Percentiles rank a stretch among this genome's conserved stretches.
Evolutionary conservation across 2,797 vertebrate species (phyloP).

Genomic region (Emys orbicularis): DNA sequence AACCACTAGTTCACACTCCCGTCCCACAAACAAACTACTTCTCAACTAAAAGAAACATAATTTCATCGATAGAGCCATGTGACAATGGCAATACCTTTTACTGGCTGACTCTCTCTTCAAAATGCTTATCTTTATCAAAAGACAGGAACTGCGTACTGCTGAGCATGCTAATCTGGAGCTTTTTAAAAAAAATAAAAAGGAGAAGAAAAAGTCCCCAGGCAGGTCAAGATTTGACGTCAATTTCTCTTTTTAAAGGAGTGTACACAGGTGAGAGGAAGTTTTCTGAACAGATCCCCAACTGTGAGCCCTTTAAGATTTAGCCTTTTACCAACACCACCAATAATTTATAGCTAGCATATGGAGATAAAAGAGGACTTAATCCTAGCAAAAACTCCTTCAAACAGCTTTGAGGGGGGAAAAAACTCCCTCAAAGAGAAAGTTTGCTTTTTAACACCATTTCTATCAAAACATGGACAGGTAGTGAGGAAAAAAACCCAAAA

Average conservation of each 20-base stretch:
- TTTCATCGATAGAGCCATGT: background rate
- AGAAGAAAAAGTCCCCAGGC: background rate
- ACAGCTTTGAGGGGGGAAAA: slow-evolving; percentile 44
- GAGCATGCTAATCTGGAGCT: background rate
- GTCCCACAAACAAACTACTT: slow-evolving; percentile 28
- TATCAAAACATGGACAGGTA: background rate
- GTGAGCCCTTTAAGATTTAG: slow-evolving; percentile 35
- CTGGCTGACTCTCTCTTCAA: background rate
- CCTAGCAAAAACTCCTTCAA: background rate
- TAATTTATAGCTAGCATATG: slow-evolving; percentile 18
- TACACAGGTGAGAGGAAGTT: background rate
- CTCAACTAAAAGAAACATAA: slow-evolving; percentile 19
- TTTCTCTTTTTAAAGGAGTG: background rate
- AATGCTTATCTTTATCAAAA: slow-evolving; percentile 7
- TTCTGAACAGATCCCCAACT: slow-evolving; percentile 13
- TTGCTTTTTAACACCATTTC: slow-evolving; percentile 37
- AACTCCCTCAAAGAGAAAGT: slow-evolving; percentile 1
- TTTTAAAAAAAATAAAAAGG: background rate
- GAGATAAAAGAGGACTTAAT: slow-evolving; percentile 41
- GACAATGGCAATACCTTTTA: slow-evolving; percentile 11
- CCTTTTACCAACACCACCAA: slow-evolving; percentile 39
- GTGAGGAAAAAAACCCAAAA: background rate
- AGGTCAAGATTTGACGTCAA: background rate
- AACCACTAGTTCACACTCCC: slow-evolving; percentile 9
- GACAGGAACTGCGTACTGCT: background rate